phyloP scores from a whole-genome alignment of 2,888 invertebrate genomes.

The Drosophila cyrtoloma region DNA sequence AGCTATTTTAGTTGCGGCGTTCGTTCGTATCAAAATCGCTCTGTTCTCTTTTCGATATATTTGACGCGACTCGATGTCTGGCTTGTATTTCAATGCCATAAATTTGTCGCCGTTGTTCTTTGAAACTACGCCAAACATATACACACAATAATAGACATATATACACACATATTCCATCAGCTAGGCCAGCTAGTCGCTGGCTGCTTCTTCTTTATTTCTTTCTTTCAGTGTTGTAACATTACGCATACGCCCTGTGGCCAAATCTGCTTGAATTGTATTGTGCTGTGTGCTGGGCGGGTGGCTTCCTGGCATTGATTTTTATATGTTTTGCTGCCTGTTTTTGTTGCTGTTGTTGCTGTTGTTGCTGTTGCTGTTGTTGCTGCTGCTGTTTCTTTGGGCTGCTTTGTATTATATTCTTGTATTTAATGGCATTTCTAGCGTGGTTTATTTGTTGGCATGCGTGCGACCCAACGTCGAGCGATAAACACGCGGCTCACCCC shows the following conservation, averaged over 20 bases:
- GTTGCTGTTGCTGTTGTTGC: background rate
- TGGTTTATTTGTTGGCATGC: slow-evolving; percentile 78
- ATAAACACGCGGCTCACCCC: slow-evolving; percentile 68
- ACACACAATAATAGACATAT: slow-evolving; percentile 11
- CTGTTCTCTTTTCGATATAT: background rate
- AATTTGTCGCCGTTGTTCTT: slow-evolving; percentile 72
- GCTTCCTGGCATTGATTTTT: slow-evolving; percentile 75
- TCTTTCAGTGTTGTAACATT: slow-evolving; percentile 54
- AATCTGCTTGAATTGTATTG: background rate
- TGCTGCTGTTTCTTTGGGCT: slow-evolving; percentile 31
- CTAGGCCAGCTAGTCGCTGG: background rate
- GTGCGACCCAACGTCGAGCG: slow-evolving; percentile 76
- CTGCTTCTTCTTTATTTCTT: slow-evolving; percentile 18
- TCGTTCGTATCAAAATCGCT: background rate
- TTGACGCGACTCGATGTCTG: slow-evolving; percentile 78
- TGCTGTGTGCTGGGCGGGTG: slow-evolving; percentile 51
- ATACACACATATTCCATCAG: background rate
- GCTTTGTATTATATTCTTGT: slow-evolving; percentile 66
- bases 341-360: slow-evolving; percentile 7
- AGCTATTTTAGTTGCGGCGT: background rate
- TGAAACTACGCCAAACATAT: slow-evolving; percentile 40
- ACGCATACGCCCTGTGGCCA: slow-evolving; percentile 68
- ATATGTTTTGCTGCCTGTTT: slow-evolving; percentile 29
- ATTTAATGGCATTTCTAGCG: slow-evolving; percentile 79
- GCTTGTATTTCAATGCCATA: slow-evolving; percentile 77